Conservation (phyloP, 2,113 vertebrate species). For the Xiphias gladius region DNA sequence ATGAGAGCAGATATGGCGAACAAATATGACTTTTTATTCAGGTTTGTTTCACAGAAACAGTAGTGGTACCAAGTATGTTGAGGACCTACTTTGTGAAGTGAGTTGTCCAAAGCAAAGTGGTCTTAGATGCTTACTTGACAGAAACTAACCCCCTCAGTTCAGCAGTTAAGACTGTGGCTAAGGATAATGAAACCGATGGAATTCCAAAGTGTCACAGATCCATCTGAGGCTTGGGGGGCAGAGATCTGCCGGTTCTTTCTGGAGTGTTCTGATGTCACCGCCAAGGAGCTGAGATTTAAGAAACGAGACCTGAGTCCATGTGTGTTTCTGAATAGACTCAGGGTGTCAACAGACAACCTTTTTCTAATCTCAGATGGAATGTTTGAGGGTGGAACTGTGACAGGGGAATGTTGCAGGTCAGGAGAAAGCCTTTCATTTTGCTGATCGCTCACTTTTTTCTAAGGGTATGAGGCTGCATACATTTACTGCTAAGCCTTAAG, state of each 20-base stretch:
- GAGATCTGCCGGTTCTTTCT: not conserved
- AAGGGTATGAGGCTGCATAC: conserved; percentile 1
- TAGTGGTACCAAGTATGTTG: not conserved
- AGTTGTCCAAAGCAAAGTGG: not conserved
- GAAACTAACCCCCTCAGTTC: not conserved
- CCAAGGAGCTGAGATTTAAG: not conserved
- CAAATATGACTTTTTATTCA: not conserved
- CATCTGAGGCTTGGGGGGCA: not conserved
- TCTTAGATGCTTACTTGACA: not conserved
- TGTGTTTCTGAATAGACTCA: not conserved
- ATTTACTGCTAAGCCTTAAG: not conserved
- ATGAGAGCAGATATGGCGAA: not conserved
- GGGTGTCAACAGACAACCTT: not conserved
- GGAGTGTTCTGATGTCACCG: not conserved
- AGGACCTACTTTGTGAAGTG: not conserved
- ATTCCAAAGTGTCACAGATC: not conserved
- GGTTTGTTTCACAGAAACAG: not conserved
- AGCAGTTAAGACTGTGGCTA: not conserved
- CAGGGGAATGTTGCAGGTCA: not conserved
- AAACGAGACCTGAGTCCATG: not conserved
- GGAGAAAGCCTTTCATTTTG: not conserved
- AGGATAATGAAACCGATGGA: not conserved
- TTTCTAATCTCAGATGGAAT: not conserved
- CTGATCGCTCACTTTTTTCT: not conserved
- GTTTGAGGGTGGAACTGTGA: not conserved